phyloP scores from a whole-genome alignment of 2,113 vertebrate species.

The Leiothrix lutea region DNA sequence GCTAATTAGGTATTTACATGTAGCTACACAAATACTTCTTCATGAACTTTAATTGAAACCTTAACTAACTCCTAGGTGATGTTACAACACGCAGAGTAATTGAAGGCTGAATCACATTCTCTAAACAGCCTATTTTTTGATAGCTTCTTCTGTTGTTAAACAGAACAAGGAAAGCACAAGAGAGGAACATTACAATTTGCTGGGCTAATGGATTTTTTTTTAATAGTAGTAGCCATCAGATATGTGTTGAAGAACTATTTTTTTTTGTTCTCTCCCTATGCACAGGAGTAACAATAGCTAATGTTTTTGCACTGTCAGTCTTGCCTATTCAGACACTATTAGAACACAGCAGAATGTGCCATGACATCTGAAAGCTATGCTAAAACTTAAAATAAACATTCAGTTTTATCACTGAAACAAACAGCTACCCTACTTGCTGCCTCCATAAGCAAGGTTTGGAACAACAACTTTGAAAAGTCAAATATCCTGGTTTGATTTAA shows the following conservation, averaged over 20 bases:
- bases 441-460: neutral
- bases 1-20: neutral
- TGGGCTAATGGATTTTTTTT: neutral
- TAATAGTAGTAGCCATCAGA: neutral
- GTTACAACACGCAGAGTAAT: neutral
- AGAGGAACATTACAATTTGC: neutral
- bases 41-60: neutral
- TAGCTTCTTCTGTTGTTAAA: neutral
- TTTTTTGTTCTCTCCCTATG: neutral
- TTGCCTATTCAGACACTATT: neutral
- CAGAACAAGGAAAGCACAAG: neutral
- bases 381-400: neutral
- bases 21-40: neutral
- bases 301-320: neutral
- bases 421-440: neutral
- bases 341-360: neutral
- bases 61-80: constrained; percentile 7
- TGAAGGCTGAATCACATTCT: constrained; percentile 33
- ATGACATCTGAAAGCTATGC: neutral
- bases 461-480: neutral
- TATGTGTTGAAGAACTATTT: neutral
- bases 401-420: neutral
- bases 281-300: neutral
- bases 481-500: neutral
- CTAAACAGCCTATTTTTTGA: neutral